A percentile compares a stretch with the other conserved stretches of the same genome.
phyloP scores from a whole-genome alignment of 2,113 vertebrate species.

The Sander vitreus region DNA sequence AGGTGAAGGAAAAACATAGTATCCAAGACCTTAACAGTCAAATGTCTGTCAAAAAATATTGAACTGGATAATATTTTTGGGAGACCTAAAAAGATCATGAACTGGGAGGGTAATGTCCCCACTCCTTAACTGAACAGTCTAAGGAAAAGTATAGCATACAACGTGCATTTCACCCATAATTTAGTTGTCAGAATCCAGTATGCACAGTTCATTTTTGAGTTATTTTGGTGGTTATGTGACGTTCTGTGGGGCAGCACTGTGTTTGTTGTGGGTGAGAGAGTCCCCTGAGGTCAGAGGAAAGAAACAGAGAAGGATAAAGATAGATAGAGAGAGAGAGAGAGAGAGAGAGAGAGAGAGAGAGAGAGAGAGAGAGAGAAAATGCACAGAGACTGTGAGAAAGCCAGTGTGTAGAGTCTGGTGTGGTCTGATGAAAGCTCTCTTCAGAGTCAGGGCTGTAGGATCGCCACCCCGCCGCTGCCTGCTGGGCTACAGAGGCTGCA shows the following conservation, averaged over 20 bases:
- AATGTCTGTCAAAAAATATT: neutral
- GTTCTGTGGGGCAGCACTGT: slow-evolving; percentile 18
- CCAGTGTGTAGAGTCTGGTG: neutral
- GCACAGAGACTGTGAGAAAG: slow-evolving; percentile 1
- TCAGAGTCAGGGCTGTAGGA: slow-evolving; percentile 32
- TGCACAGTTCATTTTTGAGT: slow-evolving; percentile 31
- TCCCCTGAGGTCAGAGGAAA: slow-evolving; percentile 33
- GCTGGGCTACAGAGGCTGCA: slow-evolving; percentile 34
- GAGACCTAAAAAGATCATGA: neutral
- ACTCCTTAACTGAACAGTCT: neutral
- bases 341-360: slow-evolving; percentile 7
- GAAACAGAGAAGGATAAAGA: slow-evolving; percentile 7
- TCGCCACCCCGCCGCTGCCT: slow-evolving; percentile 20
- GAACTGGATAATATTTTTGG: neutral
- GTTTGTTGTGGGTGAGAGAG: slow-evolving; percentile 41
- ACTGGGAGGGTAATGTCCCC: neutral
- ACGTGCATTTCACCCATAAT: slow-evolving; percentile 42
- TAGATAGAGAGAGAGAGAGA: neutral
- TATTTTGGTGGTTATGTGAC: slow-evolving; percentile 33
- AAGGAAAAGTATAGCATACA: slow-evolving; percentile 24
- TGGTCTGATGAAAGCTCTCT: slow-evolving; percentile 46
- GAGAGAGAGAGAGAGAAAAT: neutral
- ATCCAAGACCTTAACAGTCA: neutral
- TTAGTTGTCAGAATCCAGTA: slow-evolving; percentile 48
- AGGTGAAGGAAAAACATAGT: neutral